Evolutionary conservation across 2,113 vertebrate genomes (phyloP), one percentile per base, ranked within the genome.

Genomic region (Clarias batrachus): DNA sequence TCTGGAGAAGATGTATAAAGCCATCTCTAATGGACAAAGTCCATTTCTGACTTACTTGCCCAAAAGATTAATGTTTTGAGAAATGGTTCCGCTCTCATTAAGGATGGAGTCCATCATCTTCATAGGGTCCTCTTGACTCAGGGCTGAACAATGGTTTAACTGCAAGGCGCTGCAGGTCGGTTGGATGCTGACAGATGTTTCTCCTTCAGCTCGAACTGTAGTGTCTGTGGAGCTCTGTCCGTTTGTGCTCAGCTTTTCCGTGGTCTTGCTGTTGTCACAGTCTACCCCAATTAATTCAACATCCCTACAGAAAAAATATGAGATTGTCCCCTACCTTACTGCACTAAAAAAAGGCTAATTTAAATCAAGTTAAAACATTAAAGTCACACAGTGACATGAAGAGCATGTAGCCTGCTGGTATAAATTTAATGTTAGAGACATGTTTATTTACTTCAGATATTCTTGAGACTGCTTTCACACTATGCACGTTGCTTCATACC

Each of bases 61-160:
- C 91, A 99, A 93, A 62, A 99, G 96, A 91, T 96, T 99, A 88
- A 99, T 98, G 85, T 99, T 99, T 90, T 97, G 97, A 59, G 96
- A 96, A 89, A 98, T 96, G 0, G 96, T 96, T 76, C 95, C 96
- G 4, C 94, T 97, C 87, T 99, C 98, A 57, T 91, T 98, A 76
- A 99, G 94, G 90, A 99, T 98, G 82, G 97, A 97, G 94, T 99
- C 97, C 98, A 99, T 99, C 95, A 99, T 96, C 81, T 97, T 97
- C 33, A 99, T 92, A 0, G 97, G 97, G 87, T 99, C 98, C 92
- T 99, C 97, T 83, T 95, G 90, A 85, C 93, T 96, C 87, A 96
- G 92, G 25, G 85, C 71, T 0, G 96, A 96, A 30, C 95, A 92
- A 84, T 94, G 96, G 85, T 97, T 98, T 84, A 97, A 92, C 91